Evolutionary conservation across 1,140 invertebrate species (phyloP), one percentile per base, ranked within the genome.

Genomic region (Glossosoma conforme): DNA sequence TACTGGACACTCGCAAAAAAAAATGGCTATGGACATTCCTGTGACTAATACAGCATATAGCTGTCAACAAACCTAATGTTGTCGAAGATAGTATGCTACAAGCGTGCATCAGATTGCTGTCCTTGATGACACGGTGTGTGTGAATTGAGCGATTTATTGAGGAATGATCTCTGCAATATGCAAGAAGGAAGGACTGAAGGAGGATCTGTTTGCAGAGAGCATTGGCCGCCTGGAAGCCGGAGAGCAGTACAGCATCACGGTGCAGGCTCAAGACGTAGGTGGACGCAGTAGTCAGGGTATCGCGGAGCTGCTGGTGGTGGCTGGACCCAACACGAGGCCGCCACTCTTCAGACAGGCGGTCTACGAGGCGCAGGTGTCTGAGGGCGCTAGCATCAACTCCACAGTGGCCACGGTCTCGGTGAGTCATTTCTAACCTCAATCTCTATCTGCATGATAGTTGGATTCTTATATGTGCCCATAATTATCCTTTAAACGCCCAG

Each of bases 301-400:
- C 52, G 82, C 93, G 5, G 90, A 93, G 65, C 78, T 94, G 9
- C 45, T 62, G 3, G 67, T 74, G 0, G 65, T 69, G 0, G 69
- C 89, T 0, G 90, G 90, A 10, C 90, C 91, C 0, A 94, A 94
- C 61, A 87, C 87, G 0, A 79, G 86, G 47, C 84, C 88, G 3
- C 91, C 91, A 0, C 78, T 85, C 32, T 94, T 93, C 65, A 76
- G 83, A 5, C 83, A 89, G 51, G 70, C 80, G 14, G 78, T 86
- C 4, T 93, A 93, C 63, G 87, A 90, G 64, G 87, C 89, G 1
- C 85, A 88, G 61, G 86, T 93, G 3, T 91, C 88, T 56, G 90
- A 93, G 65, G 89, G 89, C 11, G 88, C 88, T 1, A 83, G 87
- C 4, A 84, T 91, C 52, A 89, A 90, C 61, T 87, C 89, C 2